A percentile compares a stretch with the other conserved stretches of the same genome.
phyloP scores from a whole-genome alignment of 2,113 vertebrate genomes.

The Cottus gobio region DNA sequence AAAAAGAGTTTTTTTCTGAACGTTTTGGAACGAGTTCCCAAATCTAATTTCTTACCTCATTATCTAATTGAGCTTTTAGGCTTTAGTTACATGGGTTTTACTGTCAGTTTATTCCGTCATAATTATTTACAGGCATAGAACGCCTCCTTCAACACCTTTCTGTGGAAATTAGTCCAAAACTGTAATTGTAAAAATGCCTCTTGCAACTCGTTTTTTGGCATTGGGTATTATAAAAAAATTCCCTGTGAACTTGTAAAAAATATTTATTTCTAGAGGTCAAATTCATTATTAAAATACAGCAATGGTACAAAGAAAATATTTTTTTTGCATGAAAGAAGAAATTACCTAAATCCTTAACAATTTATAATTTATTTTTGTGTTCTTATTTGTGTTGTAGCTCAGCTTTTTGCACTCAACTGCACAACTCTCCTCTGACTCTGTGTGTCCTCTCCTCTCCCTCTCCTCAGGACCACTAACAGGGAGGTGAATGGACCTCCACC shows the following conservation, averaged over 20 bases:
- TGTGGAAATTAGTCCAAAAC: constrained; percentile 56
- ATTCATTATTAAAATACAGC: not conserved
- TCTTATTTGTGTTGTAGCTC: not conserved
- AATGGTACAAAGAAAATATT: not conserved
- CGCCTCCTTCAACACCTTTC: constrained; percentile 40
- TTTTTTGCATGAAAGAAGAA: not conserved
- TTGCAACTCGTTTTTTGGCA: constrained; percentile 25
- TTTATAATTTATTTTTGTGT: constrained; percentile 3
- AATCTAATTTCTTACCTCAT: constrained; percentile 25
- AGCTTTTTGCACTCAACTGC: not conserved
- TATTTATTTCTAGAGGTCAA: not conserved
- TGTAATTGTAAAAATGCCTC: constrained; percentile 52
- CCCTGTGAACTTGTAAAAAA: not conserved
- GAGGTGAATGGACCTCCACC: constrained; percentile 97
- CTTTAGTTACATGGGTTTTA: constrained; percentile 56
- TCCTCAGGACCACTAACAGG: constrained; percentile 66
- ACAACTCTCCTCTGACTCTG: not conserved
- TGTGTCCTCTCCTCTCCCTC: not conserved
- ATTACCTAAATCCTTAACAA: not conserved
- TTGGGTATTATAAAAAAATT: not conserved
- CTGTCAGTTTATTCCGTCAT: constrained; percentile 62
- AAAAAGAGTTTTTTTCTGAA: not conserved
- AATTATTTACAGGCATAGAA: constrained; percentile 70
- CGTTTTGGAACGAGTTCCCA: constrained; percentile 13
- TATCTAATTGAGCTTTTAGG: constrained; percentile 27